Conservation (phyloP, 1,140 invertebrate species). For the Platyscapa corneri region DNA sequence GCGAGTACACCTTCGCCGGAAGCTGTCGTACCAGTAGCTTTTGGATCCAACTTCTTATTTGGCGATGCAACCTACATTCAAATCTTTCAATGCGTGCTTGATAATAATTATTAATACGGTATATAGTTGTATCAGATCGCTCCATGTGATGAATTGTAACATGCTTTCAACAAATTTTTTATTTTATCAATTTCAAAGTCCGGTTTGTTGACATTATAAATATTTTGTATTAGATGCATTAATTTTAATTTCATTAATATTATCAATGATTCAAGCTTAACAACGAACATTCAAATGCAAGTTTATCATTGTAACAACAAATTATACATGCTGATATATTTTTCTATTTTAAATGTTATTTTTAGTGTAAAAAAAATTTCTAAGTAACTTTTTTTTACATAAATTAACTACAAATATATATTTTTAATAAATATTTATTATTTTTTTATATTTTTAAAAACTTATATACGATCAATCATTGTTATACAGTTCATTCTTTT, state of each 20-base stretch:
- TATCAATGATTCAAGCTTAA: constrained; percentile 30
- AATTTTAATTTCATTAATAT: constrained; percentile 34
- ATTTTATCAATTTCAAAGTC: neutral
- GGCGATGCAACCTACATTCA: constrained; percentile 68
- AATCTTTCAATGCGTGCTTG: constrained; percentile 56
- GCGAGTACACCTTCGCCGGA: constrained; percentile 95
- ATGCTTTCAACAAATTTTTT: constrained; percentile 42
- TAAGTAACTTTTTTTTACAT: too few species aligned
- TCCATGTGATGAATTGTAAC: constrained; percentile 53
- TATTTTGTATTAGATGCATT: constrained; percentile 35
- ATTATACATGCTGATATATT: constrained; percentile 34
- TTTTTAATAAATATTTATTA: too few species aligned
- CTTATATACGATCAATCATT: too few species aligned
- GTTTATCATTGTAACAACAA: constrained; percentile 14
- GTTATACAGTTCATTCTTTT: too few species aligned
- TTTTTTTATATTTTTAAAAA: too few species aligned
- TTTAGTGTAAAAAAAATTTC: too few species aligned
- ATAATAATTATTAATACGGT: constrained; percentile 43
- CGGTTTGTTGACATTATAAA: constrained; percentile 38
- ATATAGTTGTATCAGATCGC: constrained; percentile 47
- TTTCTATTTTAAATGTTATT: too few species aligned
- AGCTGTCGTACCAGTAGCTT: constrained; percentile 75
- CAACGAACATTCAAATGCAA: constrained; percentile 43
- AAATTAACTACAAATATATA: too few species aligned
- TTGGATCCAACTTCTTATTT: constrained; percentile 72